Evolutionary conservation across 2,113 vertebrate genomes (phyloP).

Genomic region (Pseudopodoces humilis): DNA sequence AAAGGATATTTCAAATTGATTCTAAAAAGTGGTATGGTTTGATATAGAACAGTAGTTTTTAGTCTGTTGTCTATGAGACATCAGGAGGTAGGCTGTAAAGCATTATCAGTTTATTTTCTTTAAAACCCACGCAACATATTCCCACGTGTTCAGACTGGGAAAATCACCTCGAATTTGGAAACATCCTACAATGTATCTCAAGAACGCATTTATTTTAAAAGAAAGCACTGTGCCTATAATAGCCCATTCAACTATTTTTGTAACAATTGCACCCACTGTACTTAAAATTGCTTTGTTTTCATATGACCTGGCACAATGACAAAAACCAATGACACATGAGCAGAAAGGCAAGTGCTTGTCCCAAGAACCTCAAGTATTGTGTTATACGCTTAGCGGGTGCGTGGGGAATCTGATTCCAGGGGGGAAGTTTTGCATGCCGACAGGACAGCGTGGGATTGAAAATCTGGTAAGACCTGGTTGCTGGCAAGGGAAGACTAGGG

Average conservation of each 20-base stretch:
- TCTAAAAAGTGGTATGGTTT: background rate
- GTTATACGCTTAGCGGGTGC: background rate
- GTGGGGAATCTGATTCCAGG: background rate
- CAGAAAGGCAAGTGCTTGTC: background rate
- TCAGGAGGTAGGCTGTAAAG: background rate
- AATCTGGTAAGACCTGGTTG: background rate
- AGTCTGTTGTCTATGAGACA: background rate
- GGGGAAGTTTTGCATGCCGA: background rate
- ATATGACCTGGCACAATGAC: background rate
- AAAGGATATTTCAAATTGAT: background rate
- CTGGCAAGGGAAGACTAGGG: background rate
- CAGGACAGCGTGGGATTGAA: background rate
- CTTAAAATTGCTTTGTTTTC: constrained; percentile 24
- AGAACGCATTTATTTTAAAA: background rate
- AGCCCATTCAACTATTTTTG: constrained; percentile 16
- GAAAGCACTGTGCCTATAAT: background rate
- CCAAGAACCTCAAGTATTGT: background rate
- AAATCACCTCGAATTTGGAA: constrained; percentile 2
- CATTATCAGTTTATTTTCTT: constrained; percentile 17
- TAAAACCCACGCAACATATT: background rate
- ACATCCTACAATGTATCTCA: background rate
- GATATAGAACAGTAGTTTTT: background rate
- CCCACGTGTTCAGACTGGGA: background rate
- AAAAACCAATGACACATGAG: background rate
- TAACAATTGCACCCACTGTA: background rate